Evolutionary conservation across 2,888 invertebrate species (phyloP).

Genomic region (Abscondita cerata): DNA sequence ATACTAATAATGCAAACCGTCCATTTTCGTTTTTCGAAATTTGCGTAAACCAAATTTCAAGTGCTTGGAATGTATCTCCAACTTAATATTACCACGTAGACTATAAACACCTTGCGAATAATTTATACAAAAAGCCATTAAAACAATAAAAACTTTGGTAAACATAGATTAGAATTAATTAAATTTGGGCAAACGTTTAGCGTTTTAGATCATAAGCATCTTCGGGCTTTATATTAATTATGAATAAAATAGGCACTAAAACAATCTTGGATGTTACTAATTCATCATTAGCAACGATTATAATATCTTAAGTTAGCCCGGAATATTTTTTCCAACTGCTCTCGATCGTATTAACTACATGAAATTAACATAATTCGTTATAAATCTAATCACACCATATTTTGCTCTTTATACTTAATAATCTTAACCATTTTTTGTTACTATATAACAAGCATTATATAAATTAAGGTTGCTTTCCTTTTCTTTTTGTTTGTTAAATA

Average conservation of each 20-base stretch:
- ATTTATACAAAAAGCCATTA: too few relatives aligned
- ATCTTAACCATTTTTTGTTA: slow-evolving; percentile 3
- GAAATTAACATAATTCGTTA: too few relatives aligned
- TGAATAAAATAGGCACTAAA: slow-evolving; percentile 3
- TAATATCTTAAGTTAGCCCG: background rate
- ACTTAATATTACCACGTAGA: too few relatives aligned
- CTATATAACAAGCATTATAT: slow-evolving; percentile 6
- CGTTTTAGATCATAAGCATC: too few relatives aligned
- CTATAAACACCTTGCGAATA: too few relatives aligned
- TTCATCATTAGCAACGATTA: background rate
- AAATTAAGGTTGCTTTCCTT: slow-evolving; percentile 6
- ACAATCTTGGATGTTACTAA: background rate
- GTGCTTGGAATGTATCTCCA: too few relatives aligned
- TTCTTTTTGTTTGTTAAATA: slow-evolving; percentile 9
- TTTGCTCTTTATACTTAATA: background rate
- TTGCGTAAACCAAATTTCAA: too few relatives aligned
- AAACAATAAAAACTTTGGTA: too few relatives aligned
- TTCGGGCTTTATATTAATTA: background rate
- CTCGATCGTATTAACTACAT: background rate
- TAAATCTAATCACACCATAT: background rate
- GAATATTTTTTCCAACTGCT: background rate
- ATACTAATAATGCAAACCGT: too few relatives aligned
- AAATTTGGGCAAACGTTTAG: too few relatives aligned
- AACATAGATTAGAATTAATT: too few relatives aligned
- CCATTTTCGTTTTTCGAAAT: too few relatives aligned